Percentiles rank a stretch among this genome's conserved stretches.
phyloP scores from a whole-genome alignment of 2,113 vertebrate genomes.

The Syngnathus floridae region DNA sequence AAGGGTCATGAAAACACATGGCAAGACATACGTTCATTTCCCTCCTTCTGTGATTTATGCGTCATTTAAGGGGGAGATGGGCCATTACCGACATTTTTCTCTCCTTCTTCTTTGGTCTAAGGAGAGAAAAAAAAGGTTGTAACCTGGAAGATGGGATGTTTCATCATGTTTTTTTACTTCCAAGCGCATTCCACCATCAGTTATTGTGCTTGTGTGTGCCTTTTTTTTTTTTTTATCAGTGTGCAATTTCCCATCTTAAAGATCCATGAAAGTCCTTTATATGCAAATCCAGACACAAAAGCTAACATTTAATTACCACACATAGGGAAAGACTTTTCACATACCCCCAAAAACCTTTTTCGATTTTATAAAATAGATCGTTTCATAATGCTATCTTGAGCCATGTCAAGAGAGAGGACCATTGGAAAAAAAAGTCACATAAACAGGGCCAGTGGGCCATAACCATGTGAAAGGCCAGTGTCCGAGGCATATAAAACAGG shows the following conservation, averaged over 20 bases:
- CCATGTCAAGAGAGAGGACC: not conserved
- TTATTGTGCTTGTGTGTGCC: not conserved
- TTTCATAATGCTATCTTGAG: not conserved
- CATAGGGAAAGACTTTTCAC: not conserved
- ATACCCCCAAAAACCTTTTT: not conserved
- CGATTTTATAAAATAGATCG: not conserved
- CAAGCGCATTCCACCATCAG: not conserved
- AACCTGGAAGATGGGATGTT: slow-evolving; percentile 1
- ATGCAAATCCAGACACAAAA: too few species aligned
- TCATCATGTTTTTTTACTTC: slow-evolving; percentile 15
- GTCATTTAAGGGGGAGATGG: slow-evolving; percentile 23
- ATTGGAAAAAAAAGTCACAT: not conserved
- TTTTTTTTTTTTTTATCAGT: not conserved
- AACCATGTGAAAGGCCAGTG: not conserved
- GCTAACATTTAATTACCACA: too few species aligned
- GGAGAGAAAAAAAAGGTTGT: slow-evolving; percentile 5
- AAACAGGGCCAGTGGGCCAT: not conserved
- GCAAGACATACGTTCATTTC: slow-evolving; percentile 10
- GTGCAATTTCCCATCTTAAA: not conserved
- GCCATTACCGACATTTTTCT: slow-evolving; percentile 9
- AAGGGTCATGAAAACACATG: slow-evolving; percentile 12
- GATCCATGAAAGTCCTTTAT: too few species aligned
- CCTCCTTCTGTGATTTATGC: slow-evolving; percentile 24
- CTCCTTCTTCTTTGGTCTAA: slow-evolving; percentile 6
- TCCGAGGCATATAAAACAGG: not conserved